Evolutionary conservation across 2,888 invertebrate species (phyloP), one percentile per base, ranked within the genome.

Genomic region (Epicampocera succincta): DNA sequence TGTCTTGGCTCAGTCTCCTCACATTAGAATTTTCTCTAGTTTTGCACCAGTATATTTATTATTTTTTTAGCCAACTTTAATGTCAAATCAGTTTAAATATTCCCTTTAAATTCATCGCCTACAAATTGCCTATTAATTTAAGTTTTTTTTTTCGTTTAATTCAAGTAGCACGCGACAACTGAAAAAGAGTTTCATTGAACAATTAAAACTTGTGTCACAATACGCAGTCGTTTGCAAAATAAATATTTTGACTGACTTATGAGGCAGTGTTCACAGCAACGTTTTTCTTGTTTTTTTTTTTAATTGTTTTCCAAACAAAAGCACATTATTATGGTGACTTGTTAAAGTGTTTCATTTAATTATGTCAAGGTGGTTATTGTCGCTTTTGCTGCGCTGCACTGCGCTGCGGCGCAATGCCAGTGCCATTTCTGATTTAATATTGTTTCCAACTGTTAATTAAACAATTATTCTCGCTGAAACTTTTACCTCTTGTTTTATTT

Each of bases 291-390:
- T 33, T 8, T 33, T 33, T 33, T 21, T 21, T 17, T 48, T 50
- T 66, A 40, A 66, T 66, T 66, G 6, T 50, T 68, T 17, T 11
- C 13, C 25, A 56, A 73, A 54, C 54, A 38, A 56, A 63, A 33
- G 33, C 21, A 11, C 29, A 56, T 73, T 73, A 48, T 65, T 33
- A 33, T 56, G 54, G 46, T 56, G 65, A 56, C 38, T 65, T 6
- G 38, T 33, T 63, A 63, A 63, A 73, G 54, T 46, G 46, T 38
- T 21, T 74, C 46, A 56, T 56, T 65, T 65, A 74, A 74, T 74
- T 74, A 56, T 74, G 65, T 65, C 65, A 74, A 65, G 73, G 73
- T 74, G 38, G 9, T 38, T 46, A 42, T 21, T 38, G 15, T 17
- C 65, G 63, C 46, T 19, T 19, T 25, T 56, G 3, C 4, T n/a